Evolutionary conservation across 2,797 vertebrate species (phyloP).

Genomic region (Antrozous pallidus): DNA sequence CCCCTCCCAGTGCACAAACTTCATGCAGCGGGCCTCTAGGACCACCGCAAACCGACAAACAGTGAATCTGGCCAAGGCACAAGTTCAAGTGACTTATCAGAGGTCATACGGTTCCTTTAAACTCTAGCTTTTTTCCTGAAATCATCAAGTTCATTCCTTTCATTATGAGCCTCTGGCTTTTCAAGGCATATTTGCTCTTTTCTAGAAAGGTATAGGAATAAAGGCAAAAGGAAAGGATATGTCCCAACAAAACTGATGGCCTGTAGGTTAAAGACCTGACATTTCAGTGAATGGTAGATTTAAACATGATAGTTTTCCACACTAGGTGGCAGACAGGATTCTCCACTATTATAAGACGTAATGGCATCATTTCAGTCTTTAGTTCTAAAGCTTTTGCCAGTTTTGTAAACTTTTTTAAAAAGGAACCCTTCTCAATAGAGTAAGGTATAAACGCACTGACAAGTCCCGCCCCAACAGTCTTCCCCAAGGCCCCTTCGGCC

Average conservation of each 20-base stretch:
- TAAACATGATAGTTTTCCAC: background rate
- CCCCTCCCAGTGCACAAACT: too few species aligned
- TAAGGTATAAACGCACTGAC: background rate
- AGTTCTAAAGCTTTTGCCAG: conserved; percentile 46
- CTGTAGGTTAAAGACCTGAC: background rate
- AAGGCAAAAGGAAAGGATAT: background rate
- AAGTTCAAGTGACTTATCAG: conserved; percentile 36
- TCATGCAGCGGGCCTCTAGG: too few species aligned
- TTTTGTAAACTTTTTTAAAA: conserved; percentile 53
- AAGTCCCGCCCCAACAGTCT: background rate
- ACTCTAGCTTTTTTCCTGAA: conserved; percentile 30
- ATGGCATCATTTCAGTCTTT: conserved; percentile 43
- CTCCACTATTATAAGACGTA: background rate
- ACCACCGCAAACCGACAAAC: background rate
- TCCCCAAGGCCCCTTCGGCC: background rate
- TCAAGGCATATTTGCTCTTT: conserved; percentile 16
- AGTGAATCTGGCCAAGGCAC: conserved; percentile 56
- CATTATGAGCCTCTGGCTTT: background rate
- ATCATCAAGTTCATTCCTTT: background rate
- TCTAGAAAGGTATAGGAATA: conserved; percentile 17
- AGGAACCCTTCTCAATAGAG: conserved; percentile 3
- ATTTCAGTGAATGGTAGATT: background rate
- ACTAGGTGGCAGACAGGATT: background rate
- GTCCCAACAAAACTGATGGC: background rate
- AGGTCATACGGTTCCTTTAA: conserved; percentile 39